Conservation (phyloP, 1,140 invertebrate genomes). For the Apis cerana region DNA sequence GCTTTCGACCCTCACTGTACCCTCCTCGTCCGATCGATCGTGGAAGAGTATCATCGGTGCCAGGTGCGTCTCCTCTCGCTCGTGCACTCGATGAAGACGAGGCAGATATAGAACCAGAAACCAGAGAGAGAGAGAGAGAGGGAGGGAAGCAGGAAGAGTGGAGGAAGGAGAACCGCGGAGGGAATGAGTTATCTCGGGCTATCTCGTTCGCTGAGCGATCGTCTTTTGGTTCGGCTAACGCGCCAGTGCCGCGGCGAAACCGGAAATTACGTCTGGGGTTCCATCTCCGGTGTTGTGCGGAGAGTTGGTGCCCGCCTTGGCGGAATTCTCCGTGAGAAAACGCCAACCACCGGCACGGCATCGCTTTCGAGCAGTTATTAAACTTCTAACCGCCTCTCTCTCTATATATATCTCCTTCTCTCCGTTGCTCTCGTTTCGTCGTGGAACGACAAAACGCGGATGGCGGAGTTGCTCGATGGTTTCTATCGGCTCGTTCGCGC, state of each 20-base stretch:
- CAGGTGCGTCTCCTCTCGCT: constrained; percentile 2
- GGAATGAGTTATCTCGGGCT: constrained; percentile 67
- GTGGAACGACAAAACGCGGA: constrained; percentile 12
- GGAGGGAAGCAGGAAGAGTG: not conserved
- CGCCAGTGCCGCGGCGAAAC: constrained; percentile 71
- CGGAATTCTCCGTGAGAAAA: constrained; percentile 70
- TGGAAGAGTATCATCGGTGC: not conserved
- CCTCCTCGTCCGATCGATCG: not conserved
- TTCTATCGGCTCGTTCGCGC: not conserved
- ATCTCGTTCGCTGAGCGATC: constrained; percentile 77
- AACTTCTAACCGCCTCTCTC: constrained; percentile 63
- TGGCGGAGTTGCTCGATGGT: not conserved
- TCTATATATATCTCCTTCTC: not conserved
- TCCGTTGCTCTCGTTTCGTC: not conserved
- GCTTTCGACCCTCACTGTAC: too few species aligned
- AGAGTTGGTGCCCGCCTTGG: constrained; percentile 62
- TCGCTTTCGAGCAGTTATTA: constrained; percentile 67
- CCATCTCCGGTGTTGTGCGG: constrained; percentile 80
- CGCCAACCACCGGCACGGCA: constrained; percentile 28
- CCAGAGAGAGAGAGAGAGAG: not conserved
- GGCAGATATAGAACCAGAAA: not conserved
- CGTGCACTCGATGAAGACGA: too few species aligned
- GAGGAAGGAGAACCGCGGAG: constrained; percentile 38
- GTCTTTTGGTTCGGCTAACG: constrained; percentile 77
- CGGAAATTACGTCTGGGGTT: constrained; percentile 81